These are phyloP conservation scores for Ligdia adustata DNA, from an alignment of 2,888 invertebrate species.

Conservation along the genomic window DNA sequence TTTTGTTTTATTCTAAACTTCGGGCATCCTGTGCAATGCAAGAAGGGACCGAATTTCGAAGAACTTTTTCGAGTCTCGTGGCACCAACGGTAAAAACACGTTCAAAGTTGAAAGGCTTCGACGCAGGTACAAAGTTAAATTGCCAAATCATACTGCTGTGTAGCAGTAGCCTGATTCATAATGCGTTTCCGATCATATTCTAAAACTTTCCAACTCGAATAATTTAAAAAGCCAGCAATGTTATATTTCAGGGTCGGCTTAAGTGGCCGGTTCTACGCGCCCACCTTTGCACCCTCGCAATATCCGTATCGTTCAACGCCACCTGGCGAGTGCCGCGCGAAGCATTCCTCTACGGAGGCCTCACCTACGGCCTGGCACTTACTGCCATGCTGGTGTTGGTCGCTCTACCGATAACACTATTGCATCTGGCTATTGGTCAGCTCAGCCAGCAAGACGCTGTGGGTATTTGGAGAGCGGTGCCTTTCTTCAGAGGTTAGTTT, in stretches of 20 bases:
- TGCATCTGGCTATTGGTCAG: slow-evolving; percentile 86
- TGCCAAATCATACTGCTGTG: too few species aligned
- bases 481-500: slow-evolving; percentile 86
- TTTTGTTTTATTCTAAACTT: too few species aligned
- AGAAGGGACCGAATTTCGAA: too few species aligned
- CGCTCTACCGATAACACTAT: slow-evolving; percentile 83
- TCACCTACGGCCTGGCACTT: slow-evolving; percentile 81
- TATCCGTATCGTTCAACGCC: slow-evolving; percentile 83
- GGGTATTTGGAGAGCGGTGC: slow-evolving; percentile 86
- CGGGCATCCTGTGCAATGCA: too few species aligned
- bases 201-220: too few species aligned
- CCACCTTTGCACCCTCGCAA: slow-evolving; percentile 78
- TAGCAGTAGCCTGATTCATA: too few species aligned
- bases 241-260: slow-evolving; percentile 48
- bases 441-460: slow-evolving; percentile 86
- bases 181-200: too few species aligned
- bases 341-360: slow-evolving; percentile 71
- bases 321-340: slow-evolving; percentile 85
- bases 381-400: slow-evolving; percentile 73
- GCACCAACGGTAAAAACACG: too few species aligned
- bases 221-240: too few species aligned
- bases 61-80: too few species aligned
- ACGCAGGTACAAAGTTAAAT: too few species aligned
- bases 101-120: too few species aligned
- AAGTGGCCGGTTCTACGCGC: slow-evolving; percentile 58